These are phyloP conservation scores for Rugalucina vietnamica DNA, from an alignment of 2,888 invertebrate genomes.

Conservation along the genomic window DNA sequence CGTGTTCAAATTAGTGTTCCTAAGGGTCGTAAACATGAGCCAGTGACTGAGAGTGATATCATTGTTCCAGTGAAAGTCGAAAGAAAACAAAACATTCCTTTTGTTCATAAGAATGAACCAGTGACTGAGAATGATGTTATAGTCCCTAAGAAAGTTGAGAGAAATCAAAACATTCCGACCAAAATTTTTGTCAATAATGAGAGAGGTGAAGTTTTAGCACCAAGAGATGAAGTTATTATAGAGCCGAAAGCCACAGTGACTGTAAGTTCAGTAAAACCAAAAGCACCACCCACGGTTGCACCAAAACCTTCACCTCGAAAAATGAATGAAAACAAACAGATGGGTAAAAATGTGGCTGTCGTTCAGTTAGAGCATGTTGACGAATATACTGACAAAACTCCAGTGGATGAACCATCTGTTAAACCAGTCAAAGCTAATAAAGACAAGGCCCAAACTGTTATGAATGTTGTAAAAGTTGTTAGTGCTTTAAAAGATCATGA, in stretches of 20 bases:
- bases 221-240: conserved; percentile 25
- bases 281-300: neutral
- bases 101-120: neutral
- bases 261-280: conserved; percentile 9
- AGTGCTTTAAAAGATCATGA: no score
- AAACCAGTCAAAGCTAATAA: neutral
- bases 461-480: neutral
- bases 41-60: neutral
- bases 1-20: neutral
- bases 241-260: neutral
- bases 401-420: conserved; percentile 17
- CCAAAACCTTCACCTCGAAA: conserved; percentile 33
- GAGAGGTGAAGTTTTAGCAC: conserved; percentile 16
- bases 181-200: conserved; percentile 21
- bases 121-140: conserved; percentile 21
- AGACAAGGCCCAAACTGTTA: neutral
- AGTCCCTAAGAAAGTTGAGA: conserved; percentile 55
- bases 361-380: neutral
- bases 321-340: neutral
- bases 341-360: neutral
- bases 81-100: neutral
- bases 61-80: neutral
- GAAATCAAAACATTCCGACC: conserved; percentile 38
- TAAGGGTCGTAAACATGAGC: neutral
- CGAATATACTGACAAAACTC: neutral